A percentile compares a stretch with the other conserved stretches of the same genome.
Evolutionary conservation across 2,113 vertebrate genomes (phyloP).

Genomic region (Pterocles orientalis): DNA sequence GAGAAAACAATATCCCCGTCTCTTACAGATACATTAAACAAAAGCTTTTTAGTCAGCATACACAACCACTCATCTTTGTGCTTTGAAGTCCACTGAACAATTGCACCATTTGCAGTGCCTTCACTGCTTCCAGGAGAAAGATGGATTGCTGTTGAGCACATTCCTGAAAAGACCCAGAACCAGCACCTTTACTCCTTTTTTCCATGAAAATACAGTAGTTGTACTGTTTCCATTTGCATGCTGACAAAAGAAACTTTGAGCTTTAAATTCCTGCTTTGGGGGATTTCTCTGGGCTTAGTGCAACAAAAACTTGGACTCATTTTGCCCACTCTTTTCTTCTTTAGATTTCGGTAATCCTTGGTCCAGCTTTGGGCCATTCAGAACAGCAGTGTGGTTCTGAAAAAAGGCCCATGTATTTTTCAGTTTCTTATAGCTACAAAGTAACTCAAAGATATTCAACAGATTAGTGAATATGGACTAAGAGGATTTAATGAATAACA

Average conservation of each 20-base stretch:
- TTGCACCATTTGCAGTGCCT: not conserved
- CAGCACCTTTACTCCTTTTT: not conserved
- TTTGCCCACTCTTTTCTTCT: not conserved
- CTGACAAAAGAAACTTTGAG: not conserved
- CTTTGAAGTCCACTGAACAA: not conserved
- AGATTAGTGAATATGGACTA: not conserved
- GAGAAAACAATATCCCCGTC: not conserved
- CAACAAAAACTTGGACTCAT: not conserved
- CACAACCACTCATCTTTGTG: not conserved
- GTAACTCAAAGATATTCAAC: conserved; percentile 15
- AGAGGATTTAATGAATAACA: conserved; percentile 20
- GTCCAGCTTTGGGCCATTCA: not conserved
- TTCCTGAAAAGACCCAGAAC: not conserved
- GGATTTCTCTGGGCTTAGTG: not conserved
- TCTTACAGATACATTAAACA: not conserved
- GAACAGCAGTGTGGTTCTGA: conserved; percentile 1
- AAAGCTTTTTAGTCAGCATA: not conserved
- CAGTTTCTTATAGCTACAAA: not conserved
- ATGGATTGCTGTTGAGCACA: not conserved
- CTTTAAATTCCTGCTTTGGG: not conserved
- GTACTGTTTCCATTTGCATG: not conserved
- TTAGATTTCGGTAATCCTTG: not conserved
- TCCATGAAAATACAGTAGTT: not conserved
- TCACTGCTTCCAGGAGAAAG: not conserved
- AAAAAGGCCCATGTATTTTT: not conserved